phyloP scores from a whole-genome alignment of 2,113 vertebrate species.

The Crypturellus undulatus region DNA sequence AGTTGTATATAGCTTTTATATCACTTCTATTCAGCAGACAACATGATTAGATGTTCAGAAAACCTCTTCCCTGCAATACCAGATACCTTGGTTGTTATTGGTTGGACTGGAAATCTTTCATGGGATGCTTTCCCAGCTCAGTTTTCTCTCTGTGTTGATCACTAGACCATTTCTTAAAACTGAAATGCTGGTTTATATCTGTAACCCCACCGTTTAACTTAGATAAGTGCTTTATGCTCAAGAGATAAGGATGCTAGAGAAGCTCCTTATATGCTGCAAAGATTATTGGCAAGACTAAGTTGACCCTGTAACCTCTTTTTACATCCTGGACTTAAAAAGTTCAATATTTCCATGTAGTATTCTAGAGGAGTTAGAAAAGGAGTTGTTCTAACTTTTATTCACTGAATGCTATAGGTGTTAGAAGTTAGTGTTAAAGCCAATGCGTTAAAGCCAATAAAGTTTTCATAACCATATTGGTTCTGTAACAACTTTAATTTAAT shows the following conservation, averaged over 20 bases:
- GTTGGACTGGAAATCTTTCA: not conserved
- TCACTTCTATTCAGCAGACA: not conserved
- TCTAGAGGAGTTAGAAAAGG: not conserved
- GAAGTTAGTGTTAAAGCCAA: not conserved
- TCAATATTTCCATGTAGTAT: slow-evolving; percentile 17
- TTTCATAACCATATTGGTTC: not conserved
- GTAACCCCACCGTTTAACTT: slow-evolving; percentile 65
- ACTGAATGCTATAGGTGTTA: not conserved
- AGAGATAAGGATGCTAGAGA: slow-evolving; percentile 38
- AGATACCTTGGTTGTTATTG: not conserved
- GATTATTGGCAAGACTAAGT: slow-evolving; percentile 71
- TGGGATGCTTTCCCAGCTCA: not conserved
- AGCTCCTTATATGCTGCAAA: slow-evolving; percentile 44
- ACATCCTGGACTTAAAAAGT: slow-evolving; percentile 33
- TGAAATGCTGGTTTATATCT: slow-evolving; percentile 48
- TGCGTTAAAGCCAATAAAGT: not conserved
- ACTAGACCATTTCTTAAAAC: slow-evolving; percentile 7
- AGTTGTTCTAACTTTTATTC: not conserved
- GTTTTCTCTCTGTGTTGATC: slow-evolving; percentile 24
- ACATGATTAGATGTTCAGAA: not conserved
- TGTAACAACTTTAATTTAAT: not conserved
- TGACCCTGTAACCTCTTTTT: slow-evolving; percentile 40
- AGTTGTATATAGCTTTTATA: not conserved
- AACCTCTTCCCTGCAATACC: not conserved
- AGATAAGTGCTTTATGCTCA: slow-evolving; percentile 19